A percentile compares a stretch with the other conserved stretches of the same genome.
phyloP scores from a whole-genome alignment of 2,113 vertebrate genomes.

The Gopherus evgoodei region DNA sequence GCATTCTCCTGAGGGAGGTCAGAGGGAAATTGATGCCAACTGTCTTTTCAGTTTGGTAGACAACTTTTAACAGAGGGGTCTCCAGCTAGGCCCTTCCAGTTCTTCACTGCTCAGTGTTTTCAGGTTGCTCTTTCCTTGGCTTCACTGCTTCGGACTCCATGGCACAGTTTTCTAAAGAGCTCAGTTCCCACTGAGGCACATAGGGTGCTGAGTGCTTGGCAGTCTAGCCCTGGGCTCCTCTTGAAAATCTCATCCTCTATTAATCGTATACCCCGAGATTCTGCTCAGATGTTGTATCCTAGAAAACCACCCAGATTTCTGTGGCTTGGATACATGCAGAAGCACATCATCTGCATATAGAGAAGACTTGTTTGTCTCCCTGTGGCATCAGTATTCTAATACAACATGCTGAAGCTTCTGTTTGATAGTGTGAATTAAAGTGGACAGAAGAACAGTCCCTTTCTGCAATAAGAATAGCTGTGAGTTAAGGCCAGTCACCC shows the following conservation, averaged over 20 bases:
- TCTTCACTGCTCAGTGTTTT: neutral
- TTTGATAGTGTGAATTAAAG: neutral
- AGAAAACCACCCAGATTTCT: neutral
- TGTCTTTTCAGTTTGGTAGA: neutral
- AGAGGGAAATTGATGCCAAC: neutral
- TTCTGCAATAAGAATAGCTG: neutral
- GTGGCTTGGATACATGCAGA: neutral
- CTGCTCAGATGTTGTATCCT: neutral
- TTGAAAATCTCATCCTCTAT: neutral
- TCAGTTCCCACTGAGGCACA: neutral
- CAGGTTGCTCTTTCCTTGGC: neutral
- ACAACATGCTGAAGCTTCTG: neutral
- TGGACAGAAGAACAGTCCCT: neutral
- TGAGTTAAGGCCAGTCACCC: neutral
- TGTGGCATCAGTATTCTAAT: neutral
- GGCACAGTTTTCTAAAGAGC: neutral
- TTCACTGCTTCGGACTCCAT: neutral
- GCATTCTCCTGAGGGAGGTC: neutral
- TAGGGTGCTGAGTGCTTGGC: neutral
- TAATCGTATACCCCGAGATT: neutral
- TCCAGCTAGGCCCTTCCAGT: neutral
- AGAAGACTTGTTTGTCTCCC: neutral
- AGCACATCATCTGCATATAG: neutral
- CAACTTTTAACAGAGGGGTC: neutral
- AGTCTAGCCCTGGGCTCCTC: neutral